phyloP scores from a whole-genome alignment of 2,113 vertebrate genomes.

The Oceanites oceanicus region DNA sequence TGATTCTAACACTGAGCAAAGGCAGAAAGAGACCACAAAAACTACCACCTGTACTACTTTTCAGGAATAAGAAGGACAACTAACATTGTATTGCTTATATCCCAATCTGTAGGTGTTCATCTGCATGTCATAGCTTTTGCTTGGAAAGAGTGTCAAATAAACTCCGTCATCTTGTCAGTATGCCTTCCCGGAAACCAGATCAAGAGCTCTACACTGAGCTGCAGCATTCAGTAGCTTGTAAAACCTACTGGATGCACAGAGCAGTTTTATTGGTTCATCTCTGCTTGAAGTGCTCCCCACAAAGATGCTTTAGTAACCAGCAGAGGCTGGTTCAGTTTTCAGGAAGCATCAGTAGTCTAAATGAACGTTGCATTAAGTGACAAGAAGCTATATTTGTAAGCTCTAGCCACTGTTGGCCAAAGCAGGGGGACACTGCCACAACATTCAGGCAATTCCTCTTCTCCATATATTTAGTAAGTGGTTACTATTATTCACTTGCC shows the following conservation, averaged over 20 bases:
- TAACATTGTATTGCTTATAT: neutral
- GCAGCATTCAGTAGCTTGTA: neutral
- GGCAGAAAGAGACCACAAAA: neutral
- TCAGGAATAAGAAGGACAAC: neutral
- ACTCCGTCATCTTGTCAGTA: neutral
- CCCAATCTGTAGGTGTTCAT: neutral
- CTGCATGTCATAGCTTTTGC: neutral
- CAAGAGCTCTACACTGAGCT: neutral
- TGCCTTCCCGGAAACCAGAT: neutral
- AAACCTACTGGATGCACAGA: neutral
- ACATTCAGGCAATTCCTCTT: neutral
- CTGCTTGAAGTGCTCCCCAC: neutral
- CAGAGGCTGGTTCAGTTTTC: neutral
- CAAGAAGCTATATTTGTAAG: neutral
- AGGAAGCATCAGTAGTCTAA: neutral
- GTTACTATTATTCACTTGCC: neutral
- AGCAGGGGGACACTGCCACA: neutral
- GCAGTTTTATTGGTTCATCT: neutral
- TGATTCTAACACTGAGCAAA: neutral
- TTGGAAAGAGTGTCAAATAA: neutral
- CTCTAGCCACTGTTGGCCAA: neutral
- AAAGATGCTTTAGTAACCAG: neutral
- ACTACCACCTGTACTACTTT: neutral
- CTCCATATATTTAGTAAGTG: neutral
- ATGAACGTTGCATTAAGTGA: neutral